Conservation (phyloP, 2,113 vertebrate species). For the Mellivora capensis region DNA sequence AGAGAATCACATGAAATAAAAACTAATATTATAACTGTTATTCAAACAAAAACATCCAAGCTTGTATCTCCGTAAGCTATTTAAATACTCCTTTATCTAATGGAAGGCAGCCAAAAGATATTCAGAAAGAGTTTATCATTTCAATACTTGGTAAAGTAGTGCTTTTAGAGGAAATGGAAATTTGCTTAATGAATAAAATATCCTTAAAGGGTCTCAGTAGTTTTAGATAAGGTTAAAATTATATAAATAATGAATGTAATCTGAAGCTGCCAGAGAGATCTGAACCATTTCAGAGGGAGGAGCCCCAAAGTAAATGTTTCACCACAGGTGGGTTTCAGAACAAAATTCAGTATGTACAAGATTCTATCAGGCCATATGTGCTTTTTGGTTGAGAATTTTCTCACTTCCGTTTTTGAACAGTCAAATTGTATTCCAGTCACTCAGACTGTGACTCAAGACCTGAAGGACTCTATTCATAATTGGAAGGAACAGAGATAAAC, state of each 20-base stretch:
- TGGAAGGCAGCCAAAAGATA: neutral
- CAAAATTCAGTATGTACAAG: neutral
- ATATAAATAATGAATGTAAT: neutral
- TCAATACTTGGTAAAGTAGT: neutral
- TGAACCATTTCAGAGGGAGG: neutral
- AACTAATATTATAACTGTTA: neutral
- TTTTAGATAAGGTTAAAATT: slow-evolving; percentile 35
- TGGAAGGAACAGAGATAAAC: neutral
- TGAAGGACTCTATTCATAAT: neutral
- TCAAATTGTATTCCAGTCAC: neutral
- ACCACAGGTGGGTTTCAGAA: neutral
- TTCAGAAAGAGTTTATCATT: slow-evolving; percentile 1
- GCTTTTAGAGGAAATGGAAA: neutral
- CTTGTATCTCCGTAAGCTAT: neutral
- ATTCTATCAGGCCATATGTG: neutral
- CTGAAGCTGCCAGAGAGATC: neutral
- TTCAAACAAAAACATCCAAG: neutral
- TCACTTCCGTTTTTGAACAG: neutral
- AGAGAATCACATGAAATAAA: slow-evolving; percentile 22
- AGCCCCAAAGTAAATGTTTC: neutral
- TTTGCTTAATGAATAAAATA: neutral
- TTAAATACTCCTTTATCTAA: neutral
- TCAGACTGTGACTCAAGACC: neutral
- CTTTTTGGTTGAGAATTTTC: slow-evolving; percentile 23
- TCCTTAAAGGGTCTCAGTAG: neutral